Base-by-base conservation (phyloP, 2,113 vertebrate genomes). In the Pipra filicauda region DNA sequence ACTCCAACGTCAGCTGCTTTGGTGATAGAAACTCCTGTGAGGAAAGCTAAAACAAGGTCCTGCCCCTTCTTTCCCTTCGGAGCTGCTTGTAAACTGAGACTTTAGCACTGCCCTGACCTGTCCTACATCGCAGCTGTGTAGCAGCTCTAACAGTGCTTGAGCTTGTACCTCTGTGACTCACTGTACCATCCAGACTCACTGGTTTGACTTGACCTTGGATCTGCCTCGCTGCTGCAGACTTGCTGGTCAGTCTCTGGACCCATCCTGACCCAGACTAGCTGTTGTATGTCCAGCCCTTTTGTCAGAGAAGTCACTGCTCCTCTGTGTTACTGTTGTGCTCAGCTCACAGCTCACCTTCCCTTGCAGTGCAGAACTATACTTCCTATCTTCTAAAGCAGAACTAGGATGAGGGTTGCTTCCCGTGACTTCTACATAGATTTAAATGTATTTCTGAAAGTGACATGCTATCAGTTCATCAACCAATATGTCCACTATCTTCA, bases 231-330 rank as follows among this genome's bases (percentile, higher is more conserved):
- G 5, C 28, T 77, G n/a, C 51, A 31, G 57, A 43, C 18, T 33
- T 67, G 33, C n/a, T 78, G 57, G 27, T 30, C 24, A 28, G 31
- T 46, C 52, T 85, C 62, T 57, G 62, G 30, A 16, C 61, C 75
- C 0, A 1, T 6, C 21, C 26, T 55, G 31, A 37, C 28, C 28
- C 55, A 28, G 41, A 41, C 1, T 3, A 58, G 31, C 3, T 33
- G 41, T 5, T 73, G 30, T 7, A 8, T 1, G 3, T 22, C 62
- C 19, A 67, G 33, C 18, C 14, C 61, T 8, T 43, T 18, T 44
- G 28, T n/a, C 23, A 20, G 8, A 1, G 20, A 74, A n/a, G 31
- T 41, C 57, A 8, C n/a, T 31, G 39, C 11, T 85, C 30, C 39
- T 33, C 15, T 31, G 22, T 0, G 2, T 19, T 35, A 3, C 9